Evolutionary conservation across 2,797 vertebrate genomes (phyloP).

Genomic region (Chloroceryle amazona): DNA sequence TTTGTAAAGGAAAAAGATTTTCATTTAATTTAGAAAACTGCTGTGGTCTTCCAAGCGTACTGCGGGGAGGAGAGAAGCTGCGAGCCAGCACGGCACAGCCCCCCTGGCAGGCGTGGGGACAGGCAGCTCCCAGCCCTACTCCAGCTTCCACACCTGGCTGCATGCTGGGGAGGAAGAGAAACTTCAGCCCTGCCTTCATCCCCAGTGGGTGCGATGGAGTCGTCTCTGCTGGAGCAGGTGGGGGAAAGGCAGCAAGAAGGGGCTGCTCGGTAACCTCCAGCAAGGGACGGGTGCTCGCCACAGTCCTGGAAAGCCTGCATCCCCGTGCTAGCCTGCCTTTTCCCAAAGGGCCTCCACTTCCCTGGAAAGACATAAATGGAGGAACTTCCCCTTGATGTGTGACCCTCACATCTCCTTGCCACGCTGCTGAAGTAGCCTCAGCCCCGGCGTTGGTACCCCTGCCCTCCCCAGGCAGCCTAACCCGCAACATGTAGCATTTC

Average conservation of each 20-base stretch:
- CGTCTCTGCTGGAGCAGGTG: rapidly evolving
- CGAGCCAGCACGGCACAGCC: neutral
- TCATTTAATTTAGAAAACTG: constrained; percentile 58
- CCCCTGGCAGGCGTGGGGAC: rapidly evolving
- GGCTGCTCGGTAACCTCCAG: neutral
- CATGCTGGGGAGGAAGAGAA: neutral
- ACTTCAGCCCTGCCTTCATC: neutral
- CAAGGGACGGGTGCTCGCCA: rapidly evolving
- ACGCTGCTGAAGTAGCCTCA: rapidly evolving
- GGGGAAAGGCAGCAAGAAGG: neutral
- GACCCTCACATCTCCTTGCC: neutral
- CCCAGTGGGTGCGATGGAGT: rapidly evolving
- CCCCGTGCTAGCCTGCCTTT: neutral
- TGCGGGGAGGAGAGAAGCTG: neutral
- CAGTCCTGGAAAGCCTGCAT: neutral
- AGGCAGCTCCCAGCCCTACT: neutral
- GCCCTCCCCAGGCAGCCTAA: neutral
- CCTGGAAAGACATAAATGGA: rapidly evolving
- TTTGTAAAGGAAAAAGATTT: constrained; percentile 49
- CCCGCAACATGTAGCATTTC: rapidly evolving
- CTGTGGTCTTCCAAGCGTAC: neutral
- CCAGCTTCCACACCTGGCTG: neutral
- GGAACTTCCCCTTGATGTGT: rapidly evolving
- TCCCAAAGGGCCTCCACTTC: neutral
- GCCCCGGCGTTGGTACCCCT: rapidly evolving